A percentile compares a stretch with the other conserved stretches of the same genome.
These are phyloP conservation scores for Pegoplata infirma DNA, from an alignment of 2,888 invertebrate species.

Conservation along the genomic window DNA sequence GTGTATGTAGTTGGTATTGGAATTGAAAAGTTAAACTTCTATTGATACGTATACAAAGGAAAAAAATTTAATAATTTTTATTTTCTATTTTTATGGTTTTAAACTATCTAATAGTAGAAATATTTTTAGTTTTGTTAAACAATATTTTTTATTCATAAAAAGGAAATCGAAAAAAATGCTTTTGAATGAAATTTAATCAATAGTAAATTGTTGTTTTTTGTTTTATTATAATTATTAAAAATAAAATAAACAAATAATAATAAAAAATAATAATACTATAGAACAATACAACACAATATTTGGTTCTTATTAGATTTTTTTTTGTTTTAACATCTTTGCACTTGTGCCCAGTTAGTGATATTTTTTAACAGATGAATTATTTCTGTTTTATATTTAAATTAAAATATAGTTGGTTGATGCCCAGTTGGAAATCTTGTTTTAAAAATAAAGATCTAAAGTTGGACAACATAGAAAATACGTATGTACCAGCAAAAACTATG, in stretches of 20 bases:
- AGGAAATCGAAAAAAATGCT: slow-evolving; percentile 2
- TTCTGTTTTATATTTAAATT: slow-evolving; percentile 34
- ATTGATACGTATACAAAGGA: slow-evolving; percentile 53
- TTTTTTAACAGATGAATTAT: slow-evolving; percentile 37
- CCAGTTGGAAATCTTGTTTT: background rate
- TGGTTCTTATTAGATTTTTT: slow-evolving; percentile 50
- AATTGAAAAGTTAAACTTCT: slow-evolving; percentile 43
- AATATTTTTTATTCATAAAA: slow-evolving; percentile 19
- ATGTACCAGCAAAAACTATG: too few relatives aligned
- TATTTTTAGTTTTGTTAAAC: too few relatives aligned
- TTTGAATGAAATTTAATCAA: slow-evolving; percentile 19
- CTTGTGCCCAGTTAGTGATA: slow-evolving; percentile 60
- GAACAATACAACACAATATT: slow-evolving; percentile 61
- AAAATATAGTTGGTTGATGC: slow-evolving; percentile 16
- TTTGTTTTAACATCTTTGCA: slow-evolving; percentile 69
- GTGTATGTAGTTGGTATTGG: background rate
- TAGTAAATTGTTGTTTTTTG: background rate
- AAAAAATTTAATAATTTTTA: slow-evolving; percentile 31
- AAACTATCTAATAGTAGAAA: slow-evolving; percentile 50
- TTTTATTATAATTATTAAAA: slow-evolving; percentile 6
- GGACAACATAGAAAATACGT: too few relatives aligned
- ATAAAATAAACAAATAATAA: slow-evolving; percentile 36
- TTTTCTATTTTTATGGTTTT: slow-evolving; percentile 43
- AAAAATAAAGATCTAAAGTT: background rate
- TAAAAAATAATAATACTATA: slow-evolving; percentile 54